phyloP scores from a whole-genome alignment of 1,140 invertebrate genomes.

The Danaus plexippus region DNA sequence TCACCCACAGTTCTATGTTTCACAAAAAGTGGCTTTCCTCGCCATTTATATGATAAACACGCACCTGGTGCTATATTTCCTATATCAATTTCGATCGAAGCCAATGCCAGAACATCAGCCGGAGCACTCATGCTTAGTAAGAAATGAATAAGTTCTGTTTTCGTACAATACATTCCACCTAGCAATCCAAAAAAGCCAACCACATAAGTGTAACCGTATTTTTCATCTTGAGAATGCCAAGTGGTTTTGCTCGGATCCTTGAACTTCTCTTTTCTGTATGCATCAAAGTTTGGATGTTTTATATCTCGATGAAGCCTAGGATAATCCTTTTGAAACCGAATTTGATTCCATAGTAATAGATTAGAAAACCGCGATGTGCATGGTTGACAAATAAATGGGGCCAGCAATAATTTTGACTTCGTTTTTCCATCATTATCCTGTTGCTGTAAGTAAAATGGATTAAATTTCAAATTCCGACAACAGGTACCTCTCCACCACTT shows the following conservation, averaged over 20 bases:
- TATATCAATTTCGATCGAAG: constrained; percentile 50
- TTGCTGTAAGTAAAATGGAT: constrained; percentile 3
- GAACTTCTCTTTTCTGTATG: constrained; percentile 45
- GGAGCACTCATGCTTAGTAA: constrained; percentile 41
- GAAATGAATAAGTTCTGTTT: constrained; percentile 38
- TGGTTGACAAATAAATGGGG: not conserved
- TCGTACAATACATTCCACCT: constrained; percentile 35
- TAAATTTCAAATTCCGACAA: constrained; percentile 5
- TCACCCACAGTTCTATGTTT: constrained; percentile 80
- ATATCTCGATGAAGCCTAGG: constrained; percentile 49
- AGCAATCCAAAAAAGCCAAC: constrained; percentile 44
- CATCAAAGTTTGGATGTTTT: constrained; percentile 47
- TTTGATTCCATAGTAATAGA: constrained; percentile 35
- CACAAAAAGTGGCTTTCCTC: constrained; percentile 88
- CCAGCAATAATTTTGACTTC: constrained; percentile 5
- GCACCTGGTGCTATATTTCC: constrained; percentile 37
- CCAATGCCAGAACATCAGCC: constrained; percentile 50
- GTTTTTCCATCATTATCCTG: constrained; percentile 1
- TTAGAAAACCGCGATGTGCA: not conserved
- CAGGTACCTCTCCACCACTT: constrained; percentile 10
- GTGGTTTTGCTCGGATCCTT: constrained; percentile 40
- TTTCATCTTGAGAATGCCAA: constrained; percentile 44
- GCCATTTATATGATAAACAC: constrained; percentile 84
- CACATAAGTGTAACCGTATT: constrained; percentile 39
- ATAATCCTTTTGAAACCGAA: constrained; percentile 38